phyloP scores from a whole-genome alignment of 2,113 vertebrate genomes.

The Chlorodrepanis virens region DNA sequence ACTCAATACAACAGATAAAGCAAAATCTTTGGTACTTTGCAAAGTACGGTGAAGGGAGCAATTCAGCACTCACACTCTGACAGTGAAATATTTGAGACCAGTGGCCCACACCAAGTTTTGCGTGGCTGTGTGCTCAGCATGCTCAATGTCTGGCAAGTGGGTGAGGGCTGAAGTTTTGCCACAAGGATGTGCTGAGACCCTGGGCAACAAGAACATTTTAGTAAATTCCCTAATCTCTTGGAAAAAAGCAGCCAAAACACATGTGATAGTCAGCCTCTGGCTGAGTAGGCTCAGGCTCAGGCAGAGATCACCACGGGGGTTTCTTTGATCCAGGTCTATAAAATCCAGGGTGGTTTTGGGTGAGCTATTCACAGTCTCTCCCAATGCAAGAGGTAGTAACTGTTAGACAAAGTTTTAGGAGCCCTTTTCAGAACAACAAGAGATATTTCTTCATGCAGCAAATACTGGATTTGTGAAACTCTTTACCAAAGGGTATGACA shows the following conservation, averaged over 20 bases:
- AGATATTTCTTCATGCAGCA: not conserved
- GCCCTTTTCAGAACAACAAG: not conserved
- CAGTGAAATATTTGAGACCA: not conserved
- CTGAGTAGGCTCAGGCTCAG: not conserved
- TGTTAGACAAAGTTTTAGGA: not conserved
- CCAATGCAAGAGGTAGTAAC: not conserved
- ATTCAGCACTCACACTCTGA: not conserved
- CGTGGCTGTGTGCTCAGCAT: accelerated
- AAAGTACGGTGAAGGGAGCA: not conserved
- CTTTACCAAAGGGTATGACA: not conserved
- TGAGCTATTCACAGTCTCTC: not conserved
- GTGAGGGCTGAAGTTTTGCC: not conserved
- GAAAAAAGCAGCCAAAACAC: not conserved
- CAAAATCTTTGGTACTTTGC: not conserved
- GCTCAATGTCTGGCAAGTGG: not conserved
- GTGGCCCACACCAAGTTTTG: not conserved
- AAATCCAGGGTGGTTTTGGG: accelerated
- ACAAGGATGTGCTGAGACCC: not conserved
- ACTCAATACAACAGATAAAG: not conserved
- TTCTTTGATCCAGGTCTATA: not conserved
- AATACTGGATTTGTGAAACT: not conserved
- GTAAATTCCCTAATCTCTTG: not conserved
- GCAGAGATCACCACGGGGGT: accelerated
- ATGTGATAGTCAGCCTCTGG: not conserved
- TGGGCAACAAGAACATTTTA: not conserved